Evolutionary conservation across 1,140 invertebrate genomes (phyloP).

Genomic region (Bacillus rossius): DNA sequence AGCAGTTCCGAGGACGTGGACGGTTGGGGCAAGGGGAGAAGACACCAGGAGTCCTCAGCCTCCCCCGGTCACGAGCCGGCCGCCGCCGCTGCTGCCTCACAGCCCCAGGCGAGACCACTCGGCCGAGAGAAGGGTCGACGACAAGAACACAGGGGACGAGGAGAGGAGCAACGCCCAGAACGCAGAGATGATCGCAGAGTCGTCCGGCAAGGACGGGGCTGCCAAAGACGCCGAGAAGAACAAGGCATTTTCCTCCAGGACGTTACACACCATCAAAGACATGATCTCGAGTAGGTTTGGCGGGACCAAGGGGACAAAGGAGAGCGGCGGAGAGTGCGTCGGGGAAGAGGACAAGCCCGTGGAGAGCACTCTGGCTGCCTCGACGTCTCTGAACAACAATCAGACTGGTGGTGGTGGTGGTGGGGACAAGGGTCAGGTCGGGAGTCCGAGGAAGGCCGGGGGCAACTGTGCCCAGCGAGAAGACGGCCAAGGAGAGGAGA

Average conservation of each 20-base stretch:
- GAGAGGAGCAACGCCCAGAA: background rate
- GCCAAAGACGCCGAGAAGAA: constrained; percentile 2
- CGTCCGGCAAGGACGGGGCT: background rate
- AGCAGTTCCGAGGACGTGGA: constrained; percentile 6
- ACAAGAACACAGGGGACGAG: background rate
- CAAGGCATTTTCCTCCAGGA: constrained; percentile 49
- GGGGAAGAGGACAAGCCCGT: background rate
- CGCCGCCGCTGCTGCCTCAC: background rate
- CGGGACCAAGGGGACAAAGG: constrained; percentile 25
- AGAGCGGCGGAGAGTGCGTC: background rate
- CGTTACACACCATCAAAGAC: constrained; percentile 77
- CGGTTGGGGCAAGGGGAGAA: background rate
- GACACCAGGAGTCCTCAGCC: background rate
- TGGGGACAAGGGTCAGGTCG: background rate
- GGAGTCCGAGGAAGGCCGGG: background rate
- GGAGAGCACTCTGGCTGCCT: background rate
- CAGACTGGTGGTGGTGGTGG: background rate
- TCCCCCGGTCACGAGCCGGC: background rate
- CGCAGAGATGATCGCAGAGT: too few relatives aligned
- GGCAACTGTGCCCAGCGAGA: background rate
- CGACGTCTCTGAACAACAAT: background rate
- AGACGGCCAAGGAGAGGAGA: background rate
- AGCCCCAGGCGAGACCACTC: background rate
- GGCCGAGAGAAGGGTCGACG: background rate
- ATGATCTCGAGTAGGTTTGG: constrained; percentile 79